phyloP scores from a whole-genome alignment of 2,888 invertebrate genomes.

The Terebella lapidaria region DNA sequence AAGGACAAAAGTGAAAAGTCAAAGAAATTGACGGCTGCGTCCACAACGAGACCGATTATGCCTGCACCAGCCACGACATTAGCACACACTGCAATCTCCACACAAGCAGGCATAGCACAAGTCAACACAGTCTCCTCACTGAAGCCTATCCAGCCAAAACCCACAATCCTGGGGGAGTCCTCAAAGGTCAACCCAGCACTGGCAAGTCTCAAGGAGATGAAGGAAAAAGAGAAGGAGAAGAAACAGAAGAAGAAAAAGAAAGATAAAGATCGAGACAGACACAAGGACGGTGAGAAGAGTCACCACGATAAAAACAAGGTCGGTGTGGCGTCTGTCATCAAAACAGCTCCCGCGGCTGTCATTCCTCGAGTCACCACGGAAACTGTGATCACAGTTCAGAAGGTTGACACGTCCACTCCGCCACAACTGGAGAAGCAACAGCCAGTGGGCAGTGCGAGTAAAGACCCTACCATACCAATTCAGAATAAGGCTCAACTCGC shows the following conservation, averaged over 20 bases:
- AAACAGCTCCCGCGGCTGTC: conserved; percentile 22
- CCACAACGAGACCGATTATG: conserved; percentile 41
- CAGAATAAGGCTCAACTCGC: conserved; percentile 14
- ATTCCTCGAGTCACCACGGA: neutral
- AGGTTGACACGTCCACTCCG: neutral
- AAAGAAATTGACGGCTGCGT: conserved; percentile 5
- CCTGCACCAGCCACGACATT: conserved; percentile 41
- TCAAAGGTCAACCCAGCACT: conserved; percentile 41
- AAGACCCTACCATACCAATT: conserved; percentile 5
- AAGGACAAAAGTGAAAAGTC: conserved; percentile 31
- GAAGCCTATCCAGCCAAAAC: conserved; percentile 53
- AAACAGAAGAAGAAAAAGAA: conserved; percentile 40
- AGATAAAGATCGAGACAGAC: conserved; percentile 7
- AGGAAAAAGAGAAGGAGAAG: conserved; percentile 48
- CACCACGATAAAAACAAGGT: neutral
- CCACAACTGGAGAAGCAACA: conserved; percentile 15
- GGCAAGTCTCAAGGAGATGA: conserved; percentile 32
- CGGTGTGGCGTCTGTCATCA: neutral
- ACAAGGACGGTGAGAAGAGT: neutral
- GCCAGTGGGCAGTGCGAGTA: neutral
- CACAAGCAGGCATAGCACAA: neutral
- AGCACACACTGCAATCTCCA: conserved; percentile 33
- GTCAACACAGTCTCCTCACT: conserved; percentile 18
- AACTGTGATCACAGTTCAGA: neutral
- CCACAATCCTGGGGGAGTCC: conserved; percentile 48